Percentiles rank a stretch among this genome's conserved stretches.
These are phyloP conservation scores for Sporophila hypoxantha DNA, from an alignment of 2,113 vertebrate genomes.

Conservation along the genomic window DNA sequence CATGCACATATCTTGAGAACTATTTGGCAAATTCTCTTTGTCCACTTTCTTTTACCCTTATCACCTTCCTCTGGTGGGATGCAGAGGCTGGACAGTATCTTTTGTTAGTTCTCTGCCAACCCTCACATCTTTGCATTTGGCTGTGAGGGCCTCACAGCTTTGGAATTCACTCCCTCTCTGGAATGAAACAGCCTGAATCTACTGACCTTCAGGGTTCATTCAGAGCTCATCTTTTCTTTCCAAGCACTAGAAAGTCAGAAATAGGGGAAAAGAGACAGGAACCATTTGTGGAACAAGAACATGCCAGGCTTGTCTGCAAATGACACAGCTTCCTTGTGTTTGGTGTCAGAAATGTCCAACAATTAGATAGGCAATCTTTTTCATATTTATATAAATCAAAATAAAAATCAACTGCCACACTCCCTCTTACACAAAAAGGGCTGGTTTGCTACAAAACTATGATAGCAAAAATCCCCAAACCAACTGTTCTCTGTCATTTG, in stretches of 20 bases:
- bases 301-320: neutral
- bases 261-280: neutral
- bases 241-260: neutral
- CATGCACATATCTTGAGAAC: neutral
- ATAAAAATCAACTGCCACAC: neutral
- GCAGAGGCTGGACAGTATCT: constrained; percentile 29
- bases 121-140: constrained; percentile 42
- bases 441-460: neutral
- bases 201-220: constrained; percentile 44
- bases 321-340: neutral
- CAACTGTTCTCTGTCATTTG: neutral
- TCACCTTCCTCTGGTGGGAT: constrained; percentile 34
- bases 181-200: constrained; percentile 27
- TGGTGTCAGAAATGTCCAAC: neutral
- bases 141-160: constrained; percentile 32
- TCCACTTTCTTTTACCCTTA: constrained; percentile 27
- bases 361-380: neutral
- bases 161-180: constrained; percentile 39
- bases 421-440: neutral
- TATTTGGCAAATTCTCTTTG: neutral
- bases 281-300: neutral
- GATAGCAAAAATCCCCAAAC: neutral
- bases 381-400: neutral
- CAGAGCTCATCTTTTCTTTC: constrained; percentile 19
- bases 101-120: constrained; percentile 39